Evolutionary conservation across 92 coral and sea anemone species (phyloP), one percentile per base, ranked within the genome.

Genomic region (Epizoanthus rinbou): DNA sequence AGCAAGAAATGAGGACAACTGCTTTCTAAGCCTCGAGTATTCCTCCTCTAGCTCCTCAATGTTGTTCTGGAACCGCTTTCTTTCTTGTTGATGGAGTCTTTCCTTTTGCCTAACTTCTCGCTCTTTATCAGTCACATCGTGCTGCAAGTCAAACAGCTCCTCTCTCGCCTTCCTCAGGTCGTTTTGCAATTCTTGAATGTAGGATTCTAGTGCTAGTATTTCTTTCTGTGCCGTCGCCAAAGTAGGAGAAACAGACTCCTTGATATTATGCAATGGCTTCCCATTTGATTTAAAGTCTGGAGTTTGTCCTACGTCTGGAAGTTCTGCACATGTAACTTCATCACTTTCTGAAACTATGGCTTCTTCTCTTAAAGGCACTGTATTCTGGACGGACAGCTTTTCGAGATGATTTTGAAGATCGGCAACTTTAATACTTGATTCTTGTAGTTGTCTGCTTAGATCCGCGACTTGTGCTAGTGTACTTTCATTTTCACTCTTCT

Each of bases 171-270:
- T 86, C 56, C 87, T 85, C 10, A 88, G 54, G 73, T 90, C 94
- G 11, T 71, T 80, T 16, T 89, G 74, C 63, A 95, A 76, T 45
- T 90, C 94, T 39, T 90, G 90, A 63, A 84, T 93, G 41, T 88
- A 91, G 17, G 89, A 83, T 45, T 93, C 97, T 28, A 93, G 82
- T 50, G 76, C 82, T 13, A 87, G 85, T 71, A 92, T 86, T 69
- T 92, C 94, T 76, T 90, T 92, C 13, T 86, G 88, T 1, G 97
- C 97, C 56, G 73, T 90, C 24, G 87, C 91, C 6, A 88, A 81
- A 18, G 92, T 64, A 68, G 43, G 66, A 23, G 90, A 86, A 19
- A 63, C 89, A 17, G 78, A 81, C 33, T 85, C 88, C 16, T 16
- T 41, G 13, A 57, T 76, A 24, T 64, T 58, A 69, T 39, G 60